A percentile compares a stretch with the other conserved stretches of the same genome.
These are phyloP conservation scores for Germaria angustata DNA, from an alignment of 2,888 invertebrate species.

Conservation along the genomic window DNA sequence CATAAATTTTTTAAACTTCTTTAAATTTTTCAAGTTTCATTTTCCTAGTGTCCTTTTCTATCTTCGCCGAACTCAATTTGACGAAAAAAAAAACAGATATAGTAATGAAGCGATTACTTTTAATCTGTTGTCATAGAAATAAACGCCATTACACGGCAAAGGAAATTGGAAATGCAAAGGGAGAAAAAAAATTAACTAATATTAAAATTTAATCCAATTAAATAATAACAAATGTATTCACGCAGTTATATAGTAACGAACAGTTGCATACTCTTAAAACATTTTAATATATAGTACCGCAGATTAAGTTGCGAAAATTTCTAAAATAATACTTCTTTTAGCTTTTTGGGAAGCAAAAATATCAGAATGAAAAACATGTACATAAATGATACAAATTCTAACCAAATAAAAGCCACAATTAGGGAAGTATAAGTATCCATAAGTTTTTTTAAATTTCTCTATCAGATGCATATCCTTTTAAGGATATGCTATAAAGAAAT, in stretches of 20 bases:
- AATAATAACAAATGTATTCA: neutral
- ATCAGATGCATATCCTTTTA: no score
- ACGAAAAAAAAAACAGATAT: constrained; percentile 39
- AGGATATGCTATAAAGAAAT: no score
- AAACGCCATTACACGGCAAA: neutral
- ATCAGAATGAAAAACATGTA: no score
- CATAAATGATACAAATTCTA: no score
- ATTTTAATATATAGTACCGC: no score
- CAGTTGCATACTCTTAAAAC: no score
- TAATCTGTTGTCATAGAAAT: constrained; percentile 23
- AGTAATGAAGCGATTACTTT: constrained; percentile 17
- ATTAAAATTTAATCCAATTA: neutral
- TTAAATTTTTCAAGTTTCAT: neutral
- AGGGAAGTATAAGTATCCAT: no score
- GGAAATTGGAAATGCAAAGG: neutral
- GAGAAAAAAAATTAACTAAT: neutral
- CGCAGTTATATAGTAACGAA: neutral
- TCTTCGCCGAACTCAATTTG: constrained; percentile 33
- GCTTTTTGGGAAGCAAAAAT: no score
- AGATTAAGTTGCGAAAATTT: no score
- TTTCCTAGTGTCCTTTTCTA: neutral
- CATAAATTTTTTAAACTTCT: neutral
- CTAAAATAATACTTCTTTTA: no score
- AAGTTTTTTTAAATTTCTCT: no score
- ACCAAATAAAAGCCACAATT: no score